Percentiles rank a stretch among this genome's conserved stretches.
These are phyloP conservation scores for Albula goreensis DNA, from an alignment of 2,113 vertebrate genomes.

Conservation along the genomic window DNA sequence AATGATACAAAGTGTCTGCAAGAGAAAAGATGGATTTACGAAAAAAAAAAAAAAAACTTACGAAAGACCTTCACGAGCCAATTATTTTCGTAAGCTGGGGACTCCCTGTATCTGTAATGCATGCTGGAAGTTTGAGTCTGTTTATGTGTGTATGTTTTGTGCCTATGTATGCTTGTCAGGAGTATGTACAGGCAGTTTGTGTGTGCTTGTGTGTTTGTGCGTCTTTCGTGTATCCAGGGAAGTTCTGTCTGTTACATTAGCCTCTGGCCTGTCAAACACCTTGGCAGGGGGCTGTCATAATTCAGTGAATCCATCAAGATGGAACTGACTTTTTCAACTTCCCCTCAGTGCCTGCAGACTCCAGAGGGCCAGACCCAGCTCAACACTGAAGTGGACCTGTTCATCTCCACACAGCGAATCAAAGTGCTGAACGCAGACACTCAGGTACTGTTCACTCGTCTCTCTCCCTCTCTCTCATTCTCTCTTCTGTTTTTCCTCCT, in stretches of 20 bases:
- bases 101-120: not conserved
- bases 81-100: too few relatives aligned
- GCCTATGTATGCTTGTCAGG: not conserved
- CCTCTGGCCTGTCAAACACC: too few relatives aligned
- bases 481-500: not conserved
- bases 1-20: too few relatives aligned
- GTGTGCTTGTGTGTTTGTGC: not conserved
- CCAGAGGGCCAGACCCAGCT: slow-evolving; percentile 81
- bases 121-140: too few relatives aligned
- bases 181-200: too few relatives aligned
- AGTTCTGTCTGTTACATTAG: too few relatives aligned
- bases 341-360: slow-evolving; percentile 63
- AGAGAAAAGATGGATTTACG: too few relatives aligned
- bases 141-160: not conserved
- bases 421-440: slow-evolving; percentile 97
- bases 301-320: too few relatives aligned
- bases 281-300: too few relatives aligned
- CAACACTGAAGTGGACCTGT: slow-evolving; percentile 91
- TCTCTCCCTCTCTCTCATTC: not conserved
- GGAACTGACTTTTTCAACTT: not conserved
- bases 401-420: slow-evolving; percentile 97
- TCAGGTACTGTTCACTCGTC: slow-evolving; percentile 74
- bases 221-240: too few relatives aligned
- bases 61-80: too few relatives aligned
- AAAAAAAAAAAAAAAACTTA: too few relatives aligned